These are phyloP conservation scores for Sarcoramphus papa DNA, from an alignment of 2,797 vertebrate genomes.

Conservation along the genomic window DNA sequence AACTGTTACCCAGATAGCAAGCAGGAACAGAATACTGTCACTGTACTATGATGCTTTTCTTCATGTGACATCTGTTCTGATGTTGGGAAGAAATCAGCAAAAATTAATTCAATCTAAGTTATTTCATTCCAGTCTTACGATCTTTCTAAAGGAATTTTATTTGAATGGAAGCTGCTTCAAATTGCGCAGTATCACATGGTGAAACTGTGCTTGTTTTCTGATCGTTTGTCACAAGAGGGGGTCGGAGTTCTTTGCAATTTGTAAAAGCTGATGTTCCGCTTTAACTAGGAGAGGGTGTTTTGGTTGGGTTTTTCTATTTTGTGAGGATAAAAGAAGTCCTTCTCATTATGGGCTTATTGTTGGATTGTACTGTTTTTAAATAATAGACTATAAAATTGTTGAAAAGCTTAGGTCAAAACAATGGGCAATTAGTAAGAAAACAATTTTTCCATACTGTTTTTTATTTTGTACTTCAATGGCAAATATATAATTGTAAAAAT, in stretches of 20 bases:
- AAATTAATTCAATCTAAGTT: not conserved
- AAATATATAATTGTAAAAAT: not conserved
- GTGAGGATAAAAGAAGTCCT: not conserved
- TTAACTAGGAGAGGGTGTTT: not conserved
- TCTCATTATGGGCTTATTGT: not conserved
- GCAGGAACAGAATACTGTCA: not conserved
- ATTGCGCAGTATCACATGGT: not conserved
- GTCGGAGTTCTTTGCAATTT: slow-evolving; percentile 46
- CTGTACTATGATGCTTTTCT: not conserved
- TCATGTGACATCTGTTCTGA: not conserved
- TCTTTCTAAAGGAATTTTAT: not conserved
- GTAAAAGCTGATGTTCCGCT: not conserved
- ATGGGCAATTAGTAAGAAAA: not conserved
- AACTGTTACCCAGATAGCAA: not conserved
- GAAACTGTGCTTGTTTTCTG: not conserved
- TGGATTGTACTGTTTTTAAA: not conserved
- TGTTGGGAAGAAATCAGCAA: not conserved
- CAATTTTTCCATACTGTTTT: not conserved
- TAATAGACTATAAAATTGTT: not conserved
- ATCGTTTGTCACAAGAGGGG: slow-evolving; percentile 67
- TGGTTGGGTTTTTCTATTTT: not conserved
- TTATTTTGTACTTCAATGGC: not conserved
- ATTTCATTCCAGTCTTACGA: not conserved
- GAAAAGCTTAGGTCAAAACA: not conserved
- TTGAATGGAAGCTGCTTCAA: not conserved